Base-by-base conservation (phyloP, 2,888 invertebrate genomes). In the Tridacna crocea region DNA sequence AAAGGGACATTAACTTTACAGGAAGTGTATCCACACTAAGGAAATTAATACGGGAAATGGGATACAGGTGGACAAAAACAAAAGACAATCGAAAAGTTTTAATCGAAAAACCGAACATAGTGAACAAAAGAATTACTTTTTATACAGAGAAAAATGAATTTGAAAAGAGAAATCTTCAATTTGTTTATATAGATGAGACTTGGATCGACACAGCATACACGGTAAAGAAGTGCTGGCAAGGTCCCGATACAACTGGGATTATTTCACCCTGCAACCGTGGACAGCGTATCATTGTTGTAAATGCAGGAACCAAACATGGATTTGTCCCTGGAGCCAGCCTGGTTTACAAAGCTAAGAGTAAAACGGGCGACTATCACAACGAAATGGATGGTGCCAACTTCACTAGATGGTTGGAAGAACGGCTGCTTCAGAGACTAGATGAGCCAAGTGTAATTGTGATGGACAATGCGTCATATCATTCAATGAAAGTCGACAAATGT, bases 211-310 rank as follows among this genome's bases (percentile, higher is more conserved):
- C 82, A 11, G 48, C 76, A 0, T 82, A 78, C 47, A 61, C 72
- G 0, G 55, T 65, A 12, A 77, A 82, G 24, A 17, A n/a, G 70
- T 85, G 85, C 27, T 80, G 82, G 80, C 80, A 85, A 27, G 63
- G 46, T 26, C 58, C 58, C 13, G 26, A 36, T 12, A 68, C 68
- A n/a, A 26, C 51, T 17, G 80, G 72, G 15, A 48, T 77, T 11
- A 26, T 19, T 10, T 15, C 55, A 0, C n/a, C 80, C 80, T 55
- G 63, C 15, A 80, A 73, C 47, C 19, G 68, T 12, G 80, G 80
- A 2, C 75, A 83, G 22, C 26, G 80, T 3, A 22, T 83, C 0
- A 83, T 77, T 60, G 77, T 83, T 8, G 73, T 83, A 10, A 51
- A 80, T 58, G 80, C 72, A 4, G 80, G 74, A 13, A n/a, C 46